These are phyloP conservation scores for Chalcis sispes DNA, from an alignment of 2,888 invertebrate species.

Conservation along the genomic window DNA sequence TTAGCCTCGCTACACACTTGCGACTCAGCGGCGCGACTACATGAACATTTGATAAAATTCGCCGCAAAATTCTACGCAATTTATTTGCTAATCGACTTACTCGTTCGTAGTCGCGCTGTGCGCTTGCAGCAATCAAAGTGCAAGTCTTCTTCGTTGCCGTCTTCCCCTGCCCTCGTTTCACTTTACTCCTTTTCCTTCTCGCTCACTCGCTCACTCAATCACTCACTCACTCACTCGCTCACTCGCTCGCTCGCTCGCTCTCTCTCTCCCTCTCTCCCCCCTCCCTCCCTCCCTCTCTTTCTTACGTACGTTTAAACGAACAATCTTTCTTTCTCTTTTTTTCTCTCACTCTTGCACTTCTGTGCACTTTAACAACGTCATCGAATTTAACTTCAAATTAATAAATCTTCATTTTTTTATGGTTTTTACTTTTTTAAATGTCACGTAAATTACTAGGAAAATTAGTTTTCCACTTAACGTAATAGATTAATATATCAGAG, in stretches of 20 bases:
- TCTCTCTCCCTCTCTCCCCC: slow-evolving; percentile 25
- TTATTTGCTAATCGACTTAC: slow-evolving; percentile 38
- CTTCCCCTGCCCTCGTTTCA: slow-evolving; percentile 40
- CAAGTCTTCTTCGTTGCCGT: slow-evolving; percentile 36
- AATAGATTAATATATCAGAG: no score
- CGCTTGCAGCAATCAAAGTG: slow-evolving; percentile 35
- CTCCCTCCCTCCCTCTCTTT: slow-evolving; percentile 21
- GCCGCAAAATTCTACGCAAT: slow-evolving; percentile 41
- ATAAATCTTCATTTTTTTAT: no score
- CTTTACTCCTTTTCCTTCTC: slow-evolving; percentile 43
- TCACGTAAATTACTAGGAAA: no score
- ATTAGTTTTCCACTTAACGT: no score
- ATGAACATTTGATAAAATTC: slow-evolving; percentile 32
- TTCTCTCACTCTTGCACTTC: no score
- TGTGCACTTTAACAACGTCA: no score
- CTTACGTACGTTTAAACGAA: not conserved
- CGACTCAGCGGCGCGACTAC: not conserved
- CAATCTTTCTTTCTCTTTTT: no score
- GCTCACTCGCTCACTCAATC: slow-evolving; percentile 26
- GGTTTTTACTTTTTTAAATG: no score
- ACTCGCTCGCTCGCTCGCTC: not conserved
- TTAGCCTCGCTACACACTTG: slow-evolving; percentile 24
- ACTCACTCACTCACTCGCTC: not conserved
- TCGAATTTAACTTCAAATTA: no score
- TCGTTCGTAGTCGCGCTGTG: slow-evolving; percentile 2